phyloP scores from a whole-genome alignment of 2,888 invertebrate genomes.

The Erebia epiphron region DNA sequence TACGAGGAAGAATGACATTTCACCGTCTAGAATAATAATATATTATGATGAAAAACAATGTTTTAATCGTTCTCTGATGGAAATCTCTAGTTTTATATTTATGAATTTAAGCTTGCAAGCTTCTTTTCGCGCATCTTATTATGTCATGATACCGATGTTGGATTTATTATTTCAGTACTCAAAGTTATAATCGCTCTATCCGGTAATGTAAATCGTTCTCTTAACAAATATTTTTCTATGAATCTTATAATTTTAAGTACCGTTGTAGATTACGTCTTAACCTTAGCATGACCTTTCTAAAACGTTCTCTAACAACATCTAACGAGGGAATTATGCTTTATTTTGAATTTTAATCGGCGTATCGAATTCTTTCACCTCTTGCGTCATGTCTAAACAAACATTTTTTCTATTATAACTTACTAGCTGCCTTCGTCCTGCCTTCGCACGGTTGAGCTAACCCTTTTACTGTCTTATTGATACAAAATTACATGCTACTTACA shows the following conservation, averaged over 20 bases:
- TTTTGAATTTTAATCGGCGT: conserved; percentile 31
- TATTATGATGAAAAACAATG: no score
- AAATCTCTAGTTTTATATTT: no score
- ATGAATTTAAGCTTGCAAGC: no score
- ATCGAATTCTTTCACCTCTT: conserved; percentile 24
- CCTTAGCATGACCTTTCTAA: conserved; percentile 63
- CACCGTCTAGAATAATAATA: no score
- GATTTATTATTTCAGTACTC: no score
- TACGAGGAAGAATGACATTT: no score
- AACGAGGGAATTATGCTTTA: conserved; percentile 38
- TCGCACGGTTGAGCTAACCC: not conserved
- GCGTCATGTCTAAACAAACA: conserved; percentile 19
- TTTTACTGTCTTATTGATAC: not conserved
- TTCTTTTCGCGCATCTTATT: no score
- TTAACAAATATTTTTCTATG: not conserved
- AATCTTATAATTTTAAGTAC: conserved; percentile 6
- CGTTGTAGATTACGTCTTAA: conserved; percentile 34
- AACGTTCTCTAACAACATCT: conserved; percentile 53
- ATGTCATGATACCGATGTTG: no score
- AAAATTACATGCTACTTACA: no score
- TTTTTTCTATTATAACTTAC: conserved; percentile 16
- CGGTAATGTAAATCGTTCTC: not conserved
- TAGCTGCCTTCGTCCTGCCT: not conserved
- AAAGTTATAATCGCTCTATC: not conserved
- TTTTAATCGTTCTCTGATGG: no score